Base-by-base conservation (phyloP, 2,797 vertebrate genomes). In the Geotrypetes seraphini region DNA sequence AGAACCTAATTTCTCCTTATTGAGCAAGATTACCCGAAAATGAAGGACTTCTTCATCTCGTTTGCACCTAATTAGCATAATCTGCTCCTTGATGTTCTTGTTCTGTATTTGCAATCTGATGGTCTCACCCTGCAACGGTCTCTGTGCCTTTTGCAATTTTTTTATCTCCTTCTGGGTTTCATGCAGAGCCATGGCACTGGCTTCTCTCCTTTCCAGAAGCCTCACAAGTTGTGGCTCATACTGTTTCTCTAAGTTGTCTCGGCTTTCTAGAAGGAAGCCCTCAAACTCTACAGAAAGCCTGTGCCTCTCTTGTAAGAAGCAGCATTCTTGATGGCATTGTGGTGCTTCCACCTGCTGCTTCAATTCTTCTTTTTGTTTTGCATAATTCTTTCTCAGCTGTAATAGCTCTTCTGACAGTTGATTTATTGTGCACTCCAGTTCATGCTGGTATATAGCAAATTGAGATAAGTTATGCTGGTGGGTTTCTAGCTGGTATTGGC, bases 21-120 rank as follows among this genome's bases (percentile, higher is more conserved):
- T n/a, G n/a, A n/a, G n/a, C n/a, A n/a, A n/a, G n/a, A n/a, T 3
- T 79, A 97, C 95, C 86, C 83, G 78, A 60, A 86, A 79, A 28
- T 87, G 80, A 32, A 69, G 47, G 13, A 66, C 45, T 31, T 80
- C 85, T 23, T 91, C 80, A 0, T 77, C 75, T 19, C 81, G 60
- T n/a, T 90, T 86, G 11, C 49, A 66, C 60, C 79, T 81, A 63
- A 85, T 63, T 5, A 93, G 77, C 5, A 35, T 7, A 1, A 88
- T 73, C 68, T 81, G 86, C 50, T 88, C 76, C 67, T 86, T 78
- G 53, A 92, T 71, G 50, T 71, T 79, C 34, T 58, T 64, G 41
- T 84, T 86, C 45, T 90, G 83, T 53, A 85, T 30, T 28, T 71
- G 37, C 40, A 94, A 71, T 19, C 50, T 75, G 62, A 56, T 71